Evolutionary conservation across 2,113 vertebrate species (phyloP), one percentile per base, ranked within the genome.

Genomic region (Sciurus niger): DNA sequence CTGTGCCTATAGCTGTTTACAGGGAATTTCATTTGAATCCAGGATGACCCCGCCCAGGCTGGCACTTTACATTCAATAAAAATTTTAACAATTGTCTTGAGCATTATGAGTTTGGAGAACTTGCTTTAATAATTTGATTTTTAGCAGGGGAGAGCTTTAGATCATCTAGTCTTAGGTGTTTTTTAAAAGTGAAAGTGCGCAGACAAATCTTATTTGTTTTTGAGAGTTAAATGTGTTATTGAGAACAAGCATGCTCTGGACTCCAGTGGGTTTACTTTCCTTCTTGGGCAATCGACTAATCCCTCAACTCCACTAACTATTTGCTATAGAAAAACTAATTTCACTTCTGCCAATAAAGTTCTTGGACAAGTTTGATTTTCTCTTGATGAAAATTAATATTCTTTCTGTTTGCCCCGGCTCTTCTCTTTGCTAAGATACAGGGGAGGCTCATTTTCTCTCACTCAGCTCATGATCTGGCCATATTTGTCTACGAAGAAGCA

Each of bases 261-360:
- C 78, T 95, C 97, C 97, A 84, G 94, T 97, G 96, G 95, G 96
- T 97, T 96, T 97, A 92, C 96, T 97, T 93, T 92, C 65, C 97
- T 98, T 98, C 97, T 97, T 96, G 97, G 96, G 98, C 94, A 97
- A 97, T 97, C 97, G 98, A 98, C 97, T 95, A 96, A 97, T 98
- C 97, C 97, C 97, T 98, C 92, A 97, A 97, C 74, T 84, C 96
- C 82, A 97, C 96, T 98, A 98, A 98, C 96, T 98, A 93, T 98
- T 98, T 98, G 98, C 89, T 98, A 94, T 98, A 98, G 97, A 97
- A 98, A 98, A 98, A 97, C 97, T 98, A 98, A 99, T 98, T 98
- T 98, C 93, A 98, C 91, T 98, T 98, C 97, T 98, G 89, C 97
- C 97, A 98, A 98, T 98, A 98, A 98, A 98, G 94, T 98, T 98